Percentiles rank a stretch among this genome's conserved stretches.
phyloP scores from a whole-genome alignment of 2,888 invertebrate species.

The Thalpophila matura region DNA sequence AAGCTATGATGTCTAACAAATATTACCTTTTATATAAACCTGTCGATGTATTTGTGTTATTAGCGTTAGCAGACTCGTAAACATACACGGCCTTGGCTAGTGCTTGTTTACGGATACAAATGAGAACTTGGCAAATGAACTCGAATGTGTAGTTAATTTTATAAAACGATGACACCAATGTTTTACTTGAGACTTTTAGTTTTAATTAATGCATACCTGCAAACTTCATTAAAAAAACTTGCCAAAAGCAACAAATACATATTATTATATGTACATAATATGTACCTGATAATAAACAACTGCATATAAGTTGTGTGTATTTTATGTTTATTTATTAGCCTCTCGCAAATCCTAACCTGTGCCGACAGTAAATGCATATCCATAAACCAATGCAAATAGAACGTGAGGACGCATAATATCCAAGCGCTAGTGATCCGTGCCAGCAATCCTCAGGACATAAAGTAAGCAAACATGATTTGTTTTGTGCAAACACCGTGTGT shows the following conservation, averaged over 20 bases:
- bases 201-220: conserved; percentile 34
- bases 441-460: conserved; percentile 80
- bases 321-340: conserved; percentile 46
- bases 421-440: conserved; percentile 77
- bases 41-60: conserved; percentile 64
- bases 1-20: conserved; percentile 30
- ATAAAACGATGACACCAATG: conserved; percentile 63
- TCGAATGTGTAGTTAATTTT: conserved; percentile 69
- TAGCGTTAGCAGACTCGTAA: conserved; percentile 75
- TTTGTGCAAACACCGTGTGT: conserved; percentile 83
- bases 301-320: conserved; percentile 20
- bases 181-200: conserved; percentile 50
- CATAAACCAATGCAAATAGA: conserved; percentile 80
- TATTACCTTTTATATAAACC: conserved; percentile 62
- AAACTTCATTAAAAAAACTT: conserved; percentile 13
- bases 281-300: conserved; percentile 13
- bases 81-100: conserved; percentile 81
- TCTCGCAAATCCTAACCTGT: conserved; percentile 49
- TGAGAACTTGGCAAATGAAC: conserved; percentile 80
- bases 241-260: conserved; percentile 39
- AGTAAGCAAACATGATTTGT: conserved; percentile 86
- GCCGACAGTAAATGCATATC: conserved; percentile 65
- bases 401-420: conserved; percentile 84
- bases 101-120: conserved; percentile 84
- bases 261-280: too few species aligned